Conservation (phyloP, 2,113 vertebrate genomes). For the Ictalurus furcatus region DNA sequence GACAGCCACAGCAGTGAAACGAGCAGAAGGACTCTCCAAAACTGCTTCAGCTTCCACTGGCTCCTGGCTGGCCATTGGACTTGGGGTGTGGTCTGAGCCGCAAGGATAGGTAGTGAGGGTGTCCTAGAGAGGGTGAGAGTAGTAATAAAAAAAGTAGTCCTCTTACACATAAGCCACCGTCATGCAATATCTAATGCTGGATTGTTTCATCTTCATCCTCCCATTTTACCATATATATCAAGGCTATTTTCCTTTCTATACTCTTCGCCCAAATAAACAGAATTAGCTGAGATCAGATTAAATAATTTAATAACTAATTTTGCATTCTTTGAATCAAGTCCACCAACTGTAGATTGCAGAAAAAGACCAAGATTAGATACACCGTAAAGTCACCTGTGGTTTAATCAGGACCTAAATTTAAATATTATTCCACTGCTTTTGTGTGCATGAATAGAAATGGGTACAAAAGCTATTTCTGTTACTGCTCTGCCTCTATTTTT, state of each 20-base stretch:
- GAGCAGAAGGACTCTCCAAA: constrained; percentile 75
- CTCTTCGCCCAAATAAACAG: constrained; percentile 49
- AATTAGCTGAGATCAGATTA: constrained; percentile 44
- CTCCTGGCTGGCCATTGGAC: constrained; percentile 89
- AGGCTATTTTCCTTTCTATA: constrained; percentile 22
- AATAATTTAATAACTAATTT: constrained; percentile 8
- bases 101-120: constrained; percentile 93
- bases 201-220: not conserved
- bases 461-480: not conserved
- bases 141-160: not conserved
- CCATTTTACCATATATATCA: not conserved
- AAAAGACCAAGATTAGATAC: not conserved
- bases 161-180: constrained; percentile 15
- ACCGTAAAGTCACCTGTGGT: not conserved
- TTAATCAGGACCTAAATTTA: not conserved
- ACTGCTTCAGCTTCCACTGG: constrained; percentile 77
- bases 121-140: constrained; percentile 71
- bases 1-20: constrained; percentile 88
- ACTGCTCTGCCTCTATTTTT: not conserved
- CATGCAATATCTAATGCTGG: not conserved
- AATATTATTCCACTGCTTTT: too few species aligned
- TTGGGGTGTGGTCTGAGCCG: constrained; percentile 96
- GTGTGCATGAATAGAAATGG: not conserved
- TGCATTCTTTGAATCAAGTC: not conserved
- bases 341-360: not conserved